Base-by-base conservation (phyloP, 2,888 invertebrate species). In the Nephrotoma appendiculata region DNA sequence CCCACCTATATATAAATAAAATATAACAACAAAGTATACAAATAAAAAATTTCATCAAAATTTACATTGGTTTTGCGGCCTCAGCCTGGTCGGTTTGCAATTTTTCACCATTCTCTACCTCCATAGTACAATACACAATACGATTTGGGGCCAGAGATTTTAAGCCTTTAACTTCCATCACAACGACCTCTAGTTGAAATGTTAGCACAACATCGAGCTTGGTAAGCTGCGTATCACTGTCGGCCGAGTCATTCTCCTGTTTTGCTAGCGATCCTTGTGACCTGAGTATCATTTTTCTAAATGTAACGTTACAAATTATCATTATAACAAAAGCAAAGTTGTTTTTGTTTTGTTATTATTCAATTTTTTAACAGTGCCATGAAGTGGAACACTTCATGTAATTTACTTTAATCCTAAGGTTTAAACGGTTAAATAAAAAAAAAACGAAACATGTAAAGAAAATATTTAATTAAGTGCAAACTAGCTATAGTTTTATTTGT, bases 61-160 rank as follows among this genome's bases (percentile, higher is more conserved):
- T 94, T 94, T 91, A 96, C 98, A 98, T 97, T 86, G 99, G 99
- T 92, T 99, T 99, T 2, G 98, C 98, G 41, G 99, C 99, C 92
- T 99, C 99, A 0, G 99, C 99, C 92, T 99, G 99, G 92, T 99
- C 99, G 2, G 99, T 99, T 93, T 99, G 99, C 88, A 99, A 93
- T 92, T 99, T 99, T 91, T 99, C 98, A 84, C 99, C 98, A 88
- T 98, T 99, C 92, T 99, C 99, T 52, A 99, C 98, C 92, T 99
- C 99, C 99, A 99, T 99, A 41, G 99, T 99, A 92, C 99, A 99
- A 93, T 99, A 99, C 86, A 99, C 99, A 91, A 99, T 99, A 90
- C 99, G 95, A 93, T 98, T 99, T 48, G 98, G 96, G 88, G 98
- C 96, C 90, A 99, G 93, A 87, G 98, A 98, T 92, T 99, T 99